These are phyloP conservation scores for Eucera pruinosa DNA, from an alignment of 2,888 invertebrate genomes.

Conservation along the genomic window DNA sequence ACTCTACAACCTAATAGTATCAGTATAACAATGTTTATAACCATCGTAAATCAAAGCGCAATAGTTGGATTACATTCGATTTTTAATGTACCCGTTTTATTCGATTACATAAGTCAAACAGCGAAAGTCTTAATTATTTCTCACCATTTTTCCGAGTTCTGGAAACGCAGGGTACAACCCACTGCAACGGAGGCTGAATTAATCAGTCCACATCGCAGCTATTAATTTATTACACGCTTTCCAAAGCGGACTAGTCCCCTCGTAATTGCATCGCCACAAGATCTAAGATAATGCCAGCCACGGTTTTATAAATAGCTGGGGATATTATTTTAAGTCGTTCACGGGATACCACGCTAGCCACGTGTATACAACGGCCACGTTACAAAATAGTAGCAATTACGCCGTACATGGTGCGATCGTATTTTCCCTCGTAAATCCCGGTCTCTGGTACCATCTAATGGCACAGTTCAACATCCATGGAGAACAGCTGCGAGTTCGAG, in stretches of 20 bases:
- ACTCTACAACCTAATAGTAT: too few species aligned
- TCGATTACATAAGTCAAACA: not conserved
- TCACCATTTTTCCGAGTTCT: not conserved
- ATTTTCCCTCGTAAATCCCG: constrained; percentile 53
- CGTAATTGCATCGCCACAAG: constrained; percentile 46
- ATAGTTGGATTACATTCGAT: too few species aligned
- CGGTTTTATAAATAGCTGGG: constrained; percentile 50
- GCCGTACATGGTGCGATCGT: constrained; percentile 52
- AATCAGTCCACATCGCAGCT: constrained; percentile 7
- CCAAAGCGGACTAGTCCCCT: constrained; percentile 16
- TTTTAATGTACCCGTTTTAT: not conserved
- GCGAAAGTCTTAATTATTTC: not conserved
- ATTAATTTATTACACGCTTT: constrained; percentile 45
- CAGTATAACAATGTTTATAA: too few species aligned
- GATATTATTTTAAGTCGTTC: constrained; percentile 55
- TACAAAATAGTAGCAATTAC: constrained; percentile 61
- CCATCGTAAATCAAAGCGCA: too few species aligned
- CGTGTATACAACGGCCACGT: constrained; percentile 31
- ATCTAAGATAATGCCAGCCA: constrained; percentile 43
- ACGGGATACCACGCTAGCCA: constrained; percentile 16
- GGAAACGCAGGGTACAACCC: not conserved
- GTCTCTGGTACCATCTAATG: constrained; percentile 44
- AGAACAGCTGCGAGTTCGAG: constrained; percentile 25
- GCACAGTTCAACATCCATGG: constrained; percentile 17
- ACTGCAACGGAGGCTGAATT: not conserved